Evolutionary conservation across 2,113 vertebrate species (phyloP).

Genomic region (Aix galericulata): DNA sequence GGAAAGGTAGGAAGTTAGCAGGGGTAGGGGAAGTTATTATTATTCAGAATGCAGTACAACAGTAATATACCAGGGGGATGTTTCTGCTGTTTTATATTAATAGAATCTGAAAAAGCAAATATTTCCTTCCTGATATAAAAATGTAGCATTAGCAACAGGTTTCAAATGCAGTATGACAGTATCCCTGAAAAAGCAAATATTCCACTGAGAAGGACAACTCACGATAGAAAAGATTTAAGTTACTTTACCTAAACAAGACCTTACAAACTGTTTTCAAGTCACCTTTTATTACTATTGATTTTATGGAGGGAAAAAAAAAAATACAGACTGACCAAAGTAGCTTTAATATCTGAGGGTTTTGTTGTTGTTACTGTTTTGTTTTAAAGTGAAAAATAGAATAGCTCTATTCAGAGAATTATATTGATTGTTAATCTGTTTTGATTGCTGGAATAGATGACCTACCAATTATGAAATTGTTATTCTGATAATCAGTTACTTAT

Average conservation of each 20-base stretch:
- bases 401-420: background rate
- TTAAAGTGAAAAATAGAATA: background rate
- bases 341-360: background rate
- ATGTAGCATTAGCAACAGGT: background rate
- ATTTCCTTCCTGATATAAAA: background rate
- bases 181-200: background rate
- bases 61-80: background rate
- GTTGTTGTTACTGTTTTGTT: background rate
- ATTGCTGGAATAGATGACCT: background rate
- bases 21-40: background rate
- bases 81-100: background rate
- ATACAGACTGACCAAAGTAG: background rate
- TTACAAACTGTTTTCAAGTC: background rate
- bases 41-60: background rate
- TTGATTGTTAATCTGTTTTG: background rate
- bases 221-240: background rate
- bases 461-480: background rate
- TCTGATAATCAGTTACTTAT: background rate
- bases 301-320: accelerated
- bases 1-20: accelerated
- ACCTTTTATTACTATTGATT: background rate
- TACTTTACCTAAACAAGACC: background rate
- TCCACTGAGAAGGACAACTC: background rate
- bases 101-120: background rate
- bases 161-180: background rate